These are phyloP conservation scores for Caenorhabditis zanzibari DNA, from an alignment of 2,888 invertebrate species.

Conservation along the genomic window DNA sequence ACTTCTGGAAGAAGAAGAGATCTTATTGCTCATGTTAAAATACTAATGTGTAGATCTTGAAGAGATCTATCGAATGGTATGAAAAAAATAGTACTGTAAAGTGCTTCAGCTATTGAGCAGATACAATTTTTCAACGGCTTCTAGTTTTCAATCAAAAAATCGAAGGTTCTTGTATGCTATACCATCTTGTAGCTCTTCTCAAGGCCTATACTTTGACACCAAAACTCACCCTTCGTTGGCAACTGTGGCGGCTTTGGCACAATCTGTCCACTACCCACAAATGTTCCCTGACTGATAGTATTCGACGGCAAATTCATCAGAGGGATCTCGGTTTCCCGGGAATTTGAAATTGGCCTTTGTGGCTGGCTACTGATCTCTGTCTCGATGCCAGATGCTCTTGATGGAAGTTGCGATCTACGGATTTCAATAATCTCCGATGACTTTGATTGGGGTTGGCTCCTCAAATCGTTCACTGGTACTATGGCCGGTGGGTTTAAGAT, in stretches of 20 bases:
- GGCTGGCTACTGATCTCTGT: conserved; percentile 54
- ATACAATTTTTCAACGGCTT: no score
- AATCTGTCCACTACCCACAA: conserved; percentile 61
- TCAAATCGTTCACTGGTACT: conserved; percentile 72
- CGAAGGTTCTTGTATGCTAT: no score
- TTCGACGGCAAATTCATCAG: conserved; percentile 56
- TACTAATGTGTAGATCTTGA: no score
- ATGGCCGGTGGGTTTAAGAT: conserved; percentile 71
- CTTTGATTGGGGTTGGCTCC: conserved; percentile 56
- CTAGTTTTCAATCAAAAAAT: no score
- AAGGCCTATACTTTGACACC: no score
- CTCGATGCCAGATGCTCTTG: conserved; percentile 51
- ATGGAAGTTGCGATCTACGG: conserved; percentile 60
- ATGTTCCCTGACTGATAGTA: conserved; percentile 57
- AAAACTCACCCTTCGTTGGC: conserved; percentile 37
- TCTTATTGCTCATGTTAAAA: no score
- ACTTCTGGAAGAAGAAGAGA: conserved; percentile 18
- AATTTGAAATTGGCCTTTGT: conserved; percentile 46
- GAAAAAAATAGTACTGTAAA: no score
- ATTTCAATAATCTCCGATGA: conserved; percentile 55
- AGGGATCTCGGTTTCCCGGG: conserved; percentile 53
- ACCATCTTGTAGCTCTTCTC: no score
- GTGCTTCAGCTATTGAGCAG: no score
- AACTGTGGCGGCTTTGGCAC: conserved; percentile 47
- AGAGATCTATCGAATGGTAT: no score